Base-by-base conservation (phyloP, 2,113 vertebrate species). In the Siniperca knerii region DNA sequence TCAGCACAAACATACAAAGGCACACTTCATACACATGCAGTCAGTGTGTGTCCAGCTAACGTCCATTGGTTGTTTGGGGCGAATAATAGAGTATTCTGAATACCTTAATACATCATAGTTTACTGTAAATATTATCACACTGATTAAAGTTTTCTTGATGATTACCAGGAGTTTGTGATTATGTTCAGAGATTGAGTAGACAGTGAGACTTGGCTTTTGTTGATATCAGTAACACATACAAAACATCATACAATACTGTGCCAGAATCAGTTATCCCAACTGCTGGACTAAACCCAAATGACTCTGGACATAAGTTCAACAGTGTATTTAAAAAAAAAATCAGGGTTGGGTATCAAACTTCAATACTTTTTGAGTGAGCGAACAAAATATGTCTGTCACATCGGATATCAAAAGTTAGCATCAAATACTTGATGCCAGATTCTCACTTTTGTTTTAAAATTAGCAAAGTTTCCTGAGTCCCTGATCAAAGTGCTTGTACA, bases 151-250 rank as follows among this genome's bases (percentile, higher is more conserved):
- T 55, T 23, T 33, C 10, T 65, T 69, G 16, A 82, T 50, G 29
- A 40, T 21, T 21, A 72, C 40, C 4, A 57, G 71, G 13, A 2
- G 18, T 81, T 33, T 81, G 23, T 46, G 8, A 50, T 12, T 55
- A 70, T 55, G 13, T 77, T 54, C 44, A 72, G 48, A 60, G 7
- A 42, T 33, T 62, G 62, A 4, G 61, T 18, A 13, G 71, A 79
- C 74, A 64, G 55, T n/a, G 23, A 52, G 40, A 66, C 40, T 65
- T 72, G 72, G 78, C 29, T 52, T 12, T 12, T 33, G 52, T 21
- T 71, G 52, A 57, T 58, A 72, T 76, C 33, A 62, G 29, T 33
- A 57, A 65, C 37, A 67, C n/a, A 61, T 16, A 55, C 33, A 29
- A 52, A 44, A 74, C 68, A 50, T 74, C 20, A 33, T n/a, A 2